Evolutionary conservation across 2,113 vertebrate genomes (phyloP), one percentile per base, ranked within the genome.

Genomic region (Lethenteron reissneri): DNA sequence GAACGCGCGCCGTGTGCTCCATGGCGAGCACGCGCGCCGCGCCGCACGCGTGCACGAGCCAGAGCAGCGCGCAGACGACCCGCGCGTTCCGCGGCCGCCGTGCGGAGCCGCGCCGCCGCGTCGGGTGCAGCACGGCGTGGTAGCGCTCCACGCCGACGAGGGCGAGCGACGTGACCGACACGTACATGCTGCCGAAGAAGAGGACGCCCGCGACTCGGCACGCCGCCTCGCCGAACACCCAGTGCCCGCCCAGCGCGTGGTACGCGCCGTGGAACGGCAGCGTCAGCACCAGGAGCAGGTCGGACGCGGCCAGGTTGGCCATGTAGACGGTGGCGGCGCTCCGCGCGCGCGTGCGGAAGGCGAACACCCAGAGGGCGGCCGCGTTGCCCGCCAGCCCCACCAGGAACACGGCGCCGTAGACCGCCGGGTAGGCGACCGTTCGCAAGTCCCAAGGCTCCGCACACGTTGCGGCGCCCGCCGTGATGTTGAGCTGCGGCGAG

Each of bases 91-190:
- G 82, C 7, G 80, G 68, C 64, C 8, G 41, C 41, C 41, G 41
- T 1, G 70, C 73, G 58, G 71, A 83, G 72, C 7, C 60, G 74
- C 9, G 78, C 75, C 9, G 74, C 1, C 57, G 73, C 76, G 83
- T 73, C 1, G 81, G 80, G 58, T 78, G 76, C 41, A 76, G 77
- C 12, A 83, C 74, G 1, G 83, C 81, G n/a, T 82, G 57, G 71
- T 83, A 82, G 56, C 83, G 81, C 72, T 84, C 83, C 70, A 80
- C 3, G 71, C 79, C 80, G 78, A 80, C 78, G 73, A 81, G 78
- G 0, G 70, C 78, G 56, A 79, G 78, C 75, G 81, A 83, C 76
- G 80, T 77, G 75, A 80, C 13, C 57, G 79, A 79, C 0, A 76
- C 75, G 72, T 79, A 80, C 57, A 78, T 82, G 0, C 78, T 76